These are phyloP conservation scores for Netelia melanura DNA, from an alignment of 2,888 invertebrate species.

Conservation along the genomic window DNA sequence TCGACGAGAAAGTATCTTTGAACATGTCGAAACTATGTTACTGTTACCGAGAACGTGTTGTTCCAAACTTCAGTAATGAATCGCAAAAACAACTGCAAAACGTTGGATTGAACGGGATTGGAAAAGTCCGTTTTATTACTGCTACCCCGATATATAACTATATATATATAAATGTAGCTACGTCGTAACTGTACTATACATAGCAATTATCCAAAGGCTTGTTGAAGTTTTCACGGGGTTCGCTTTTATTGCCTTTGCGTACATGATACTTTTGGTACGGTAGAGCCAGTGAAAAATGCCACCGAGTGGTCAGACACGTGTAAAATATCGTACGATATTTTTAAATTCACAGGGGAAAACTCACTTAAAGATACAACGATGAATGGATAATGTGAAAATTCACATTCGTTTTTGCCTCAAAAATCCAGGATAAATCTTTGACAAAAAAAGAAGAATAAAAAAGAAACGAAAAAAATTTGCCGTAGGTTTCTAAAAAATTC, in stretches of 20 bases:
- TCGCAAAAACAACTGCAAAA: conserved; percentile 23
- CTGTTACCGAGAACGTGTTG: conserved; percentile 19
- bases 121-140: conserved; percentile 46
- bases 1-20: not conserved
- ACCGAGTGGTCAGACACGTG: conserved; percentile 2
- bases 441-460: not conserved
- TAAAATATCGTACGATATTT: not conserved
- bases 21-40: conserved; percentile 24
- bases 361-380: not conserved
- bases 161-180: not conserved
- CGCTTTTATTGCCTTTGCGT: conserved; percentile 4
- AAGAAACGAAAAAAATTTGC: not conserved
- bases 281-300: not conserved
- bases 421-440: not conserved
- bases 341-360: conserved; percentile 1
- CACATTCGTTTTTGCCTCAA: not conserved
- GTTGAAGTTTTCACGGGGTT: not conserved
- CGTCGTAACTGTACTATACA: not conserved
- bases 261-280: not conserved
- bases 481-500: not conserved
- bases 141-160: not conserved
- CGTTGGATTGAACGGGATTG: conserved; percentile 21
- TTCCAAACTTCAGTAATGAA: conserved; percentile 54
- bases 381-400: not conserved
- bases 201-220: not conserved